A percentile compares a stretch with the other conserved stretches of the same genome.
Conservation (phyloP, 1,140 invertebrate species). For the Drosophila navojoa region DNA sequence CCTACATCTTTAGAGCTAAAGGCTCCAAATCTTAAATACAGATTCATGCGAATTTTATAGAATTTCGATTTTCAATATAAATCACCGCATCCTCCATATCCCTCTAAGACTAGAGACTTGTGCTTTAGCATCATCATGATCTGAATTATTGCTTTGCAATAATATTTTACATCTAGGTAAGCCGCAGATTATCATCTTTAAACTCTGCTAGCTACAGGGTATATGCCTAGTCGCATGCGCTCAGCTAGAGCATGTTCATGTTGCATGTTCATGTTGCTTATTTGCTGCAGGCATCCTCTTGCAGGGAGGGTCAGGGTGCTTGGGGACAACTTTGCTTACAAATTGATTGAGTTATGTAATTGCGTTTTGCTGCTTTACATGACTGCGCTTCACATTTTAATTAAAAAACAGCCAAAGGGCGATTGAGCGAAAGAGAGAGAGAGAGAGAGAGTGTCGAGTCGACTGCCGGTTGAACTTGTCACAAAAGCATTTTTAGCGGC, state of each 20-base stretch:
- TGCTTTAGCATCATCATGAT: too few species aligned
- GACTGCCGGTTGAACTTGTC: constrained; percentile 39
- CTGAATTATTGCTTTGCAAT: too few species aligned
- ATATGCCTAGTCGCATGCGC: neutral
- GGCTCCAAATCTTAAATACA: too few species aligned
- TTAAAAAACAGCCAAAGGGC: constrained; percentile 56
- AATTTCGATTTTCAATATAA: too few species aligned
- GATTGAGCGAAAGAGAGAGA: neutral
- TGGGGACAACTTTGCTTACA: constrained; percentile 51
- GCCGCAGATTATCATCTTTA: too few species aligned
- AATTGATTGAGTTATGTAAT: constrained; percentile 83
- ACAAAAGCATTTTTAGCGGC: constrained; percentile 68
- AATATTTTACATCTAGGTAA: too few species aligned
- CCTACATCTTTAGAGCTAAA: too few species aligned
- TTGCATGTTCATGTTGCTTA: constrained; percentile 3
- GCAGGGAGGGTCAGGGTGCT: neutral
- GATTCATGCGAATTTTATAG: too few species aligned
- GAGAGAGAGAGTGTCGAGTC: neutral
- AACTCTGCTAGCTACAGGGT: neutral
- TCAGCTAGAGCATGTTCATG: neutral
- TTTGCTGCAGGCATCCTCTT: neutral
- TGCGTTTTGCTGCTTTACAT: constrained; percentile 67
- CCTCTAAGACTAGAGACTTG: too few species aligned
- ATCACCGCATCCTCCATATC: too few species aligned
- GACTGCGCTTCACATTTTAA: constrained; percentile 76